Conservation (phyloP, 2,113 vertebrate genomes). For the Ailurus styani region DNA sequence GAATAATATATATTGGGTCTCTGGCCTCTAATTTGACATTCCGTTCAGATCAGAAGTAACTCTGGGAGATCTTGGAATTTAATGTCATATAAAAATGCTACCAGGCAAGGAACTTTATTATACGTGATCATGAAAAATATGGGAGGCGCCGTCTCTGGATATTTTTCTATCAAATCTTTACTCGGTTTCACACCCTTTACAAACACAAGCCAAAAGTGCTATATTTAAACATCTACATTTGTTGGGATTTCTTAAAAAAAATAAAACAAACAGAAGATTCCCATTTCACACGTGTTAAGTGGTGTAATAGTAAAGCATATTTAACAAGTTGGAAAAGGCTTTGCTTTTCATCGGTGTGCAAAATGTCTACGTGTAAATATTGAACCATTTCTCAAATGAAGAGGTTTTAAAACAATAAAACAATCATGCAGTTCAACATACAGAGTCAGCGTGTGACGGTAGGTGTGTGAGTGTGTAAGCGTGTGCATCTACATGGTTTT, state of each 20-base stretch:
- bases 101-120: slow-evolving; percentile 26
- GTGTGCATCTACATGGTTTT: not conserved
- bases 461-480: not conserved
- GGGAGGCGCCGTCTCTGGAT: not conserved
- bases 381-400: not conserved
- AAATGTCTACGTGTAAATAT: slow-evolving; percentile 33
- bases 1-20: slow-evolving; percentile 25
- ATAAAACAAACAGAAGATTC: slow-evolving; percentile 48
- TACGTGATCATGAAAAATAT: not conserved
- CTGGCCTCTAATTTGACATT: slow-evolving; percentile 55
- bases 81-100: slow-evolving; percentile 45
- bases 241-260: slow-evolving; percentile 44
- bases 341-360: not conserved
- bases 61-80: slow-evolving; percentile 43
- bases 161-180: slow-evolving; percentile 50
- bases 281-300: slow-evolving; percentile 15
- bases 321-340: slow-evolving; percentile 2
- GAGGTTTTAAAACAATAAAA: not conserved
- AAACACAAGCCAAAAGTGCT: not conserved
- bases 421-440: not conserved
- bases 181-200: slow-evolving; percentile 25
- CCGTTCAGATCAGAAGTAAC: slow-evolving; percentile 54
- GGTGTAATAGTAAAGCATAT: slow-evolving; percentile 32
- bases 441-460: not conserved
- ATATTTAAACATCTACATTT: slow-evolving; percentile 43